Evolutionary conservation across 2,888 invertebrate species (phyloP).

Genomic region (Mantis religiosa): DNA sequence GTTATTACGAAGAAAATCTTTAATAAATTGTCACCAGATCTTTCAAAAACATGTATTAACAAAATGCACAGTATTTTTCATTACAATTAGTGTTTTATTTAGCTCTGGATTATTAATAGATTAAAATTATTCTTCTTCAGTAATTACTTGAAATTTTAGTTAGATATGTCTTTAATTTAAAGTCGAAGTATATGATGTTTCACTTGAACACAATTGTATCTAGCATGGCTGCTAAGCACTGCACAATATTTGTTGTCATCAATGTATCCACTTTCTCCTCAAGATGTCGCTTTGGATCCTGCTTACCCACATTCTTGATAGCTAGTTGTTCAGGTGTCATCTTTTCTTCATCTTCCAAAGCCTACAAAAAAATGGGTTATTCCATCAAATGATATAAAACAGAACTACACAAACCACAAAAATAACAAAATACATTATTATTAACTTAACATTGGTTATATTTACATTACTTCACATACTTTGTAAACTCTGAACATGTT

Average conservation of each 20-base stretch:
- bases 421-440: background rate
- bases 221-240: slow-evolving; percentile 95
- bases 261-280: slow-evolving; percentile 96
- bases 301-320: slow-evolving; percentile 98
- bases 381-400: background rate
- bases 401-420: background rate
- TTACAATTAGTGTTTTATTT: background rate
- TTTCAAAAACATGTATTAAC: background rate
- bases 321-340: slow-evolving; percentile 99
- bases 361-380: slow-evolving; percentile 48
- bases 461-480: too few species aligned
- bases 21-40: background rate
- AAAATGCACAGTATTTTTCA: background rate
- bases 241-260: slow-evolving; percentile 96
- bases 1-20: too few species aligned
- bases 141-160: background rate
- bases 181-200: slow-evolving; percentile 34
- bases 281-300: slow-evolving; percentile 98
- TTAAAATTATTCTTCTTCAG: background rate
- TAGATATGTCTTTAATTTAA: background rate
- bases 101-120: background rate
- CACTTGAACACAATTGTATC: slow-evolving; percentile 89
- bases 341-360: slow-evolving; percentile 97
- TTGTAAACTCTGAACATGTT: background rate
- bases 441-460: too few species aligned